Evolutionary conservation across 1,140 invertebrate species (phyloP).

Genomic region (Halyomorpha halys): DNA sequence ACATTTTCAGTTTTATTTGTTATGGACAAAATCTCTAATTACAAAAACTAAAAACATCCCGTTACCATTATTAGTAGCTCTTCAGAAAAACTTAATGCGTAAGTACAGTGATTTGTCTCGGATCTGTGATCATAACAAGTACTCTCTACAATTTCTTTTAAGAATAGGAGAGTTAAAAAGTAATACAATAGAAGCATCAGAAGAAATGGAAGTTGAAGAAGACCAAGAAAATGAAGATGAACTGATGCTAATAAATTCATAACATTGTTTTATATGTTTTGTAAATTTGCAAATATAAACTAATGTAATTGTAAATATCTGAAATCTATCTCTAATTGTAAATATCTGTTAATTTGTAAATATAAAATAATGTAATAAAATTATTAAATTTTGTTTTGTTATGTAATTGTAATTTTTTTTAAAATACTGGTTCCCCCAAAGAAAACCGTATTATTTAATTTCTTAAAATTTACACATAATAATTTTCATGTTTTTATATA

Average conservation of each 20-base stretch:
- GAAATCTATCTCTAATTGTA: too few species aligned
- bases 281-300: background rate
- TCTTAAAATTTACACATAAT: too few species aligned
- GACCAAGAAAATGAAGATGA: background rate
- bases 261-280: background rate
- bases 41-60: conserved; percentile 42
- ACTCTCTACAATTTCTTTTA: conserved; percentile 49
- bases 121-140: conserved; percentile 79
- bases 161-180: conserved; percentile 4
- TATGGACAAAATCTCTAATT: conserved; percentile 63
- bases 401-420: too few species aligned
- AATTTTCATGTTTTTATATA: too few species aligned
- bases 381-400: too few species aligned
- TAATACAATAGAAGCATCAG: background rate
- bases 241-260: background rate
- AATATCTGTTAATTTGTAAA: background rate
- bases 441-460: too few species aligned
- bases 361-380: background rate
- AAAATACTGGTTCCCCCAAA: too few species aligned
- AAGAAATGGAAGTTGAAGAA: conserved; percentile 6
- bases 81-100: conserved; percentile 72
- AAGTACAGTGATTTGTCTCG: conserved; percentile 72
- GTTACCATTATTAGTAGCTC: conserved; percentile 52
- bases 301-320: background rate
- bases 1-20: conserved; percentile 80